phyloP scores from a whole-genome alignment of 2,113 vertebrate genomes.

The Geothlypis trichas region DNA sequence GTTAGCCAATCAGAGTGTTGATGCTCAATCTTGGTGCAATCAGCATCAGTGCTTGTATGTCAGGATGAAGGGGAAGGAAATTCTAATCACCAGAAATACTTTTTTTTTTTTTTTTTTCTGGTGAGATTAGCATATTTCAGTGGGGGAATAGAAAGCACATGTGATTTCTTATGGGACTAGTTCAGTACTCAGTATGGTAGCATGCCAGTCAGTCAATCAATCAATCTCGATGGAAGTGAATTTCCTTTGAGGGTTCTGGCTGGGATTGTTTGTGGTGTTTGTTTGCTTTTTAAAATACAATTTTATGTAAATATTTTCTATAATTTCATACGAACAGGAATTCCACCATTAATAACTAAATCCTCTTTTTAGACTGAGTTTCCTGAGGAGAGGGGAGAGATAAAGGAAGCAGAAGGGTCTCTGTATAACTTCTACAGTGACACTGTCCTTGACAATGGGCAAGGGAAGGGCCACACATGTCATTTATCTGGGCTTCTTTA shows the following conservation, averaged over 20 bases:
- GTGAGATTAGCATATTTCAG: neutral
- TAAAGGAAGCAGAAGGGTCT: neutral
- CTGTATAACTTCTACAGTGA: neutral
- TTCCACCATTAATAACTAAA: neutral
- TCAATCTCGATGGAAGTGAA: neutral
- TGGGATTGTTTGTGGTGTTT: neutral
- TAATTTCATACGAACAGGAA: neutral
- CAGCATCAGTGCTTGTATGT: neutral
- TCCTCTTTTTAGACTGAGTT: neutral
- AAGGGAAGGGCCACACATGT: neutral
- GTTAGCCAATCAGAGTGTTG: neutral
- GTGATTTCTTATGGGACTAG: neutral
- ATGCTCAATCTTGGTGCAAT: neutral
- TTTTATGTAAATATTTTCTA: neutral
- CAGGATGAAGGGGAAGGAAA: neutral
- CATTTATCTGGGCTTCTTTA: neutral
- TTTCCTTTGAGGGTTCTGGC: neutral
- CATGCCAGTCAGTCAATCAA: neutral
- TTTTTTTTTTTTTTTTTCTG: neutral
- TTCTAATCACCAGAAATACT: neutral
- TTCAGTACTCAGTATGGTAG: neutral
- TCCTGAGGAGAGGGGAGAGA: neutral
- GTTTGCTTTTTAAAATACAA: neutral
- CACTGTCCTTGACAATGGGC: neutral
- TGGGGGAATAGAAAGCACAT: neutral